Percentiles rank a stretch among this genome's conserved stretches.
Evolutionary conservation across 1,140 invertebrate genomes (phyloP).

Genomic region (Mesaphorura yosii): DNA sequence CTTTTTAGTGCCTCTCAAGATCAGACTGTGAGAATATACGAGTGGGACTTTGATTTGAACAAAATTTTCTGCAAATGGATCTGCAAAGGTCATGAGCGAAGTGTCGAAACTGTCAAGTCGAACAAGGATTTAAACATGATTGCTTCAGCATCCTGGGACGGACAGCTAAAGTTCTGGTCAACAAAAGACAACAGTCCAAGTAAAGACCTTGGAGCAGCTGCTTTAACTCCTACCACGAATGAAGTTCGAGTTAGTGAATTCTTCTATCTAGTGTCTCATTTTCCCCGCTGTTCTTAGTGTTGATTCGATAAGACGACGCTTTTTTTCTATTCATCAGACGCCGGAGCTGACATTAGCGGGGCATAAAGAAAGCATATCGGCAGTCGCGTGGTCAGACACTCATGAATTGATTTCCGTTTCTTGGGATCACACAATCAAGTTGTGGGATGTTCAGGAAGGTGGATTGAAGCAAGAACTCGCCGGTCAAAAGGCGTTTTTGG

Average conservation of each 20-base stretch:
- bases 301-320: too few relatives aligned
- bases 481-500: constrained; percentile 80
- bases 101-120: constrained; percentile 71
- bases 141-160: constrained; percentile 88
- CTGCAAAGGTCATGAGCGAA: constrained; percentile 76
- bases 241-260: constrained; percentile 3
- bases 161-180: constrained; percentile 47
- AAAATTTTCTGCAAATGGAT: constrained; percentile 65
- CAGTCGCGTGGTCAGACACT: constrained; percentile 66
- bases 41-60: constrained; percentile 65
- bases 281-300: too few relatives aligned
- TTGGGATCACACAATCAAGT: constrained; percentile 89
- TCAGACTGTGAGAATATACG: constrained; percentile 82
- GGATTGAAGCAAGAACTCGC: constrained; percentile 67
- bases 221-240: neutral
- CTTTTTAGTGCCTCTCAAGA: constrained; percentile 70
- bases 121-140: constrained; percentile 50
- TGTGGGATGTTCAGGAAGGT: constrained; percentile 84
- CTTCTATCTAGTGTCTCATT: neutral
- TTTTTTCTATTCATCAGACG: constrained; percentile 45
- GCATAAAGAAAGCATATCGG: constrained; percentile 80
- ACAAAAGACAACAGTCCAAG: too few relatives aligned
- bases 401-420: constrained; percentile 65
- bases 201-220: neutral
- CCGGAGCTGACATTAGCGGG: constrained; percentile 79